Percentiles rank a stretch among this genome's conserved stretches.
These are phyloP conservation scores for Antidorcas marsupialis DNA, from an alignment of 2,113 vertebrate species.

Conservation along the genomic window DNA sequence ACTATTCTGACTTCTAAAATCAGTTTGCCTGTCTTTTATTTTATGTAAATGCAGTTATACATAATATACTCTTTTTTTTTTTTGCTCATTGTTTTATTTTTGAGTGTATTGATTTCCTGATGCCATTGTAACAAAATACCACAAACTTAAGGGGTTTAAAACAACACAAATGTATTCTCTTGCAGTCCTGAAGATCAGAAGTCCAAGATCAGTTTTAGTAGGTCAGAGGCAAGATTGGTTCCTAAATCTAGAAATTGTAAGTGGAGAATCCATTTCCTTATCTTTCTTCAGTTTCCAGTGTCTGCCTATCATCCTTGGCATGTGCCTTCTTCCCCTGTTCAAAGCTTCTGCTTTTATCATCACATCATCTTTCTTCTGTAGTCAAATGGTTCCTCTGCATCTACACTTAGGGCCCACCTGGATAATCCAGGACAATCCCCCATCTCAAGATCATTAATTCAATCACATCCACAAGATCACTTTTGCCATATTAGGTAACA, in stretches of 20 bases:
- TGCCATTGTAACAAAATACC: background rate
- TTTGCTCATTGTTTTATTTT: background rate
- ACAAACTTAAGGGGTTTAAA: background rate
- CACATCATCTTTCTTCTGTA: background rate
- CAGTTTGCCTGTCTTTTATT: background rate
- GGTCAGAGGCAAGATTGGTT: background rate
- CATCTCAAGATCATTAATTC: background rate
- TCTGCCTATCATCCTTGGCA: background rate
- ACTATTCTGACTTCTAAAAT: background rate
- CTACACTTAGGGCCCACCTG: background rate
- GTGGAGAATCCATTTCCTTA: background rate
- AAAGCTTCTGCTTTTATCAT: background rate
- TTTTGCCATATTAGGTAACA: background rate
- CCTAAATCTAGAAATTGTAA: background rate
- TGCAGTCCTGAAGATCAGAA: background rate
- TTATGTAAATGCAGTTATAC: background rate
- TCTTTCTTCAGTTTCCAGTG: background rate
- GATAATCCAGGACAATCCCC: background rate
- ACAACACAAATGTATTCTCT: background rate
- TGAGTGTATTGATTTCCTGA: background rate
- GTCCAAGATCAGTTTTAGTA: constrained; percentile 23
- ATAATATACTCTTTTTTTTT: background rate
- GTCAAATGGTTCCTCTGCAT: background rate
- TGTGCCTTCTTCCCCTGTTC: background rate
- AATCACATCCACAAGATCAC: background rate